Conservation (phyloP, 2,113 vertebrate genomes). For the Microtus montanus region DNA sequence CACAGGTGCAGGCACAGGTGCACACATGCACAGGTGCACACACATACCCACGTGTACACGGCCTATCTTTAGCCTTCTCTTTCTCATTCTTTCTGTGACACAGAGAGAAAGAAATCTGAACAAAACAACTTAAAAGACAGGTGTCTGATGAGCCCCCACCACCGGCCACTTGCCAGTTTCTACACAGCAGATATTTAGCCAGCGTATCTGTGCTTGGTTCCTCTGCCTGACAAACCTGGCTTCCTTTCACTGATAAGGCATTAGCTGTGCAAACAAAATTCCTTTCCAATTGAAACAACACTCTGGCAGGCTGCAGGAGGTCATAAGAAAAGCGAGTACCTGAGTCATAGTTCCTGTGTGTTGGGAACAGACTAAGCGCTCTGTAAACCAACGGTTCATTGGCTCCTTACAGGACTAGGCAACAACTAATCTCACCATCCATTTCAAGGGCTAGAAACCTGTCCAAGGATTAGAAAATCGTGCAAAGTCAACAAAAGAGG, state of each 20-base stretch:
- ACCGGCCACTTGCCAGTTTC: not conserved
- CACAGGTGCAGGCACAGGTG: too few species aligned
- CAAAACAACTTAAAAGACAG: not conserved
- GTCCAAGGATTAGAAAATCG: not conserved
- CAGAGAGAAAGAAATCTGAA: not conserved
- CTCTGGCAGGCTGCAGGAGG: not conserved
- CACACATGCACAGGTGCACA: not conserved
- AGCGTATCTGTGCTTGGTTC: not conserved
- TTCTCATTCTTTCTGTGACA: not conserved
- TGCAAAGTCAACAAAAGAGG: not conserved
- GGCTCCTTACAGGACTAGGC: not conserved
- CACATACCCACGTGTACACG: too few species aligned
- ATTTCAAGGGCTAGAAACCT: not conserved
- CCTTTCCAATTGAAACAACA: slow-evolving; percentile 31
- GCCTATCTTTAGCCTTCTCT: too few species aligned
- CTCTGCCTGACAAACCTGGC: not conserved
- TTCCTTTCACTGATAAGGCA: slow-evolving; percentile 54
- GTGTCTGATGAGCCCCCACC: not conserved
- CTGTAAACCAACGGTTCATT: slow-evolving; percentile 8
- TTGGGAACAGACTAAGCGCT: not conserved
- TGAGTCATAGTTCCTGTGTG: not conserved
- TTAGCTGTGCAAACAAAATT: slow-evolving; percentile 58
- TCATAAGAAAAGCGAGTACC: slow-evolving; percentile 28
- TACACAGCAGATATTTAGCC: not conserved
- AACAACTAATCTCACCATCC: not conserved